Conservation (phyloP, 1,140 invertebrate genomes). For the Drosophila melanica region DNA sequence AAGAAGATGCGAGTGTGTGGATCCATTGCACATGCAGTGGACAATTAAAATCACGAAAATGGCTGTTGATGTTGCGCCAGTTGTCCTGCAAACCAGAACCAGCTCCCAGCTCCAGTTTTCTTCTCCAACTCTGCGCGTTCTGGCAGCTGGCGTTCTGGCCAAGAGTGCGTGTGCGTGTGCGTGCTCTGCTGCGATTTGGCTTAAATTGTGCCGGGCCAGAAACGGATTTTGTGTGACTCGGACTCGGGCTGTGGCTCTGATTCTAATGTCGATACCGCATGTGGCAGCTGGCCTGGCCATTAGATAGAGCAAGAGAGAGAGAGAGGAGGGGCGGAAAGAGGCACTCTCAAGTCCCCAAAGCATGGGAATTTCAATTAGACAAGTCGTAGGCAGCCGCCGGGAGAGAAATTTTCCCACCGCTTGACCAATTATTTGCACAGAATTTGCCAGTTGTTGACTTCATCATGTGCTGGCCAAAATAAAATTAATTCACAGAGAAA, state of each 20-base stretch:
- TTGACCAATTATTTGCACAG: slow-evolving; percentile 36
- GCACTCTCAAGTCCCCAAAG: slow-evolving; percentile 18
- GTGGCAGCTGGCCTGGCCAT: slow-evolving; percentile 43
- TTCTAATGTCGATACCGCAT: slow-evolving; percentile 1
- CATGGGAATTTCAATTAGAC: slow-evolving; percentile 61
- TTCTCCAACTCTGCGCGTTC: not conserved
- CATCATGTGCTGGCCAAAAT: slow-evolving; percentile 36
- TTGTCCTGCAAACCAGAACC: slow-evolving; percentile 21
- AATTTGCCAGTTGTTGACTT: slow-evolving; percentile 30
- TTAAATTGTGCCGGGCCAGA: slow-evolving; percentile 39
- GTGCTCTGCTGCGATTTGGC: slow-evolving; percentile 54
- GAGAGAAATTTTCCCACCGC: slow-evolving; percentile 48
- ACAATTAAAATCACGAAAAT: slow-evolving; percentile 80
- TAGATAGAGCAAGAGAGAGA: slow-evolving; percentile 16
- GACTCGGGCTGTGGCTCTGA: slow-evolving; percentile 4
- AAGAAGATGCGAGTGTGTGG: not conserved
- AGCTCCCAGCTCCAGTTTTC: slow-evolving; percentile 3
- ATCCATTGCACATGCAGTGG: slow-evolving; percentile 40
- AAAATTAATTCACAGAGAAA: slow-evolving; percentile 14
- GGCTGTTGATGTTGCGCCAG: slow-evolving; percentile 61
- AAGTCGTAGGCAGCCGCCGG: not conserved
- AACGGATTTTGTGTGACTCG: slow-evolving; percentile 16
- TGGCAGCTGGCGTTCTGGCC: not conserved
- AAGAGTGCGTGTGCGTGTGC: slow-evolving; percentile 44
- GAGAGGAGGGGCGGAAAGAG: too few species aligned